Percentiles rank a stretch among this genome's conserved stretches.
Conservation (phyloP, 92 coral and sea anemone species). For the Epizoanthus ramosus region DNA sequence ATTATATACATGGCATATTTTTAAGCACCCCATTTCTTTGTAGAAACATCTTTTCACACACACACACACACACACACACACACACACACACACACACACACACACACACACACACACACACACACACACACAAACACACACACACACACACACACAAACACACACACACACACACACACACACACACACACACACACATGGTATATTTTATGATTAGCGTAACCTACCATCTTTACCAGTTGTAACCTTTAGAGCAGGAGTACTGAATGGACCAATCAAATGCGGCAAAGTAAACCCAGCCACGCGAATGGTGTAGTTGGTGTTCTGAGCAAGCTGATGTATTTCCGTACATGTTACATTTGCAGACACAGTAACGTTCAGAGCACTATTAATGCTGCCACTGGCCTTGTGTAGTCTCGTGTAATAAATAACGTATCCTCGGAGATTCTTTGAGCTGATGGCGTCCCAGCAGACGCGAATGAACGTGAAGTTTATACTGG, state of each 20-base stretch:
- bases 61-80: too few relatives aligned
- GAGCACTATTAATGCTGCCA: conserved; percentile 29
- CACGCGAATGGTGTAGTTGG: conserved; percentile 67
- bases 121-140: too few relatives aligned
- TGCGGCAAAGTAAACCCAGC: conserved; percentile 67
- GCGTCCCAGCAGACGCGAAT: conserved; percentile 74
- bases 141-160: too few relatives aligned
- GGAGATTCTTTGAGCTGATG: conserved; percentile 48
- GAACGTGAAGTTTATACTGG: conserved; percentile 74
- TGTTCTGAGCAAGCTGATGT: conserved; percentile 65
- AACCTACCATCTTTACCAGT: not conserved
- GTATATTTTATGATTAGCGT: not conserved
- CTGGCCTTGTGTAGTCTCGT: conserved; percentile 50
- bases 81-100: too few relatives aligned
- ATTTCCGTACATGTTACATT: conserved; percentile 30
- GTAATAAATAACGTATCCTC: conserved; percentile 72
- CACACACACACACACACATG: too few relatives aligned
- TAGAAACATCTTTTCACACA: too few relatives aligned
- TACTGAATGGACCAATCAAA: not conserved
- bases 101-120: too few relatives aligned
- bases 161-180: too few relatives aligned
- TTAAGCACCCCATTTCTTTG: too few relatives aligned
- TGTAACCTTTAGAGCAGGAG: not conserved
- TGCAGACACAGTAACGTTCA: conserved; percentile 34
- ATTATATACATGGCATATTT: too few relatives aligned